phyloP scores from a whole-genome alignment of 2,113 vertebrate genomes.

The Bambusicola thoracicus region DNA sequence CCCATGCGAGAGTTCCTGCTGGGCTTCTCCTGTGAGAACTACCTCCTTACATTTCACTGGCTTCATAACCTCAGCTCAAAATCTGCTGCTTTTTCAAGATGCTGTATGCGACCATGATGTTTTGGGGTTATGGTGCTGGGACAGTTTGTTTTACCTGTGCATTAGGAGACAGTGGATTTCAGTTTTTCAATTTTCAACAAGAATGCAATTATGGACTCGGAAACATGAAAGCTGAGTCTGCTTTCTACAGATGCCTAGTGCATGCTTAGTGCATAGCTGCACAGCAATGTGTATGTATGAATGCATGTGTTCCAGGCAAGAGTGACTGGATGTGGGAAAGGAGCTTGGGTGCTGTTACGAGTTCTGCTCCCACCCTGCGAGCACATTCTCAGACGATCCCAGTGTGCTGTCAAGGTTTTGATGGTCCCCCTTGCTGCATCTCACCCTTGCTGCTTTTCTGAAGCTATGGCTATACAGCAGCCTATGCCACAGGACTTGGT shows the following conservation, averaged over 20 bases:
- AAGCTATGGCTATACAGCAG: not conserved
- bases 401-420: not conserved
- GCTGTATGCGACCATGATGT: rapidly evolving
- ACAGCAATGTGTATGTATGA: not conserved
- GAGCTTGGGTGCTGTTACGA: not conserved
- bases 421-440: not conserved
- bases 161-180: not conserved
- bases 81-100: not conserved
- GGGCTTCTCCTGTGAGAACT: not conserved
- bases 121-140: not conserved
- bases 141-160: not conserved
- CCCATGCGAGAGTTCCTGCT: not conserved
- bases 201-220: not conserved
- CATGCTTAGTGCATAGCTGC: not conserved
- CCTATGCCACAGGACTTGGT: rapidly evolving
- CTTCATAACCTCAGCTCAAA: not conserved
- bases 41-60: not conserved
- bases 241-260: not conserved
- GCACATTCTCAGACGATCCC: not conserved
- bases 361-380: not conserved
- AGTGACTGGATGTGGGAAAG: not conserved
- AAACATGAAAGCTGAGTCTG: not conserved
- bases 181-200: not conserved
- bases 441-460: not conserved
- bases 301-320: not conserved